These are phyloP conservation scores for Holothuria leucospilota DNA, from an alignment of 53 echinoderm and acorn worm genomes.

Conservation along the genomic window DNA sequence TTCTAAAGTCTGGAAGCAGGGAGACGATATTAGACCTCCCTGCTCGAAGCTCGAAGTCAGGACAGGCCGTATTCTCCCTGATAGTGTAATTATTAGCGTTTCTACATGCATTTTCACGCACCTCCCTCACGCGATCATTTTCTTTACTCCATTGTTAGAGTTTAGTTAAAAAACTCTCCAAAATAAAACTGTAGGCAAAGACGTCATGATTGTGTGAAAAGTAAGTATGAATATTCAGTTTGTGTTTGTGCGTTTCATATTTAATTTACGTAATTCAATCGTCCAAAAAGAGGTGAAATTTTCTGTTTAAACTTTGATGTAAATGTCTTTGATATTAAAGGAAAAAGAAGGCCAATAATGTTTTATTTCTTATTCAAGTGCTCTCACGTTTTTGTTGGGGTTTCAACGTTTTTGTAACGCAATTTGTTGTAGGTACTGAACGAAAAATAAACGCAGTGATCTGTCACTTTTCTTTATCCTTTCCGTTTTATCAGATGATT, in stretches of 20 bases:
- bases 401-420: conserved; percentile 44
- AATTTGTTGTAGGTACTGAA: conserved; percentile 11
- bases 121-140: too few relatives aligned
- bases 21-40: too few relatives aligned
- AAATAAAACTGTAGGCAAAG: too few relatives aligned
- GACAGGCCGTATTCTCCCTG: too few relatives aligned
- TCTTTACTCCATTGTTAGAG: too few relatives aligned
- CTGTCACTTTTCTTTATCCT: background rate
- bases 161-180: too few relatives aligned
- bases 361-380: conserved; percentile 26
- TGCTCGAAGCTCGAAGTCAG: too few relatives aligned
- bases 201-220: background rate
- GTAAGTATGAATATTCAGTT: conserved; percentile 31
- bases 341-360: conserved; percentile 22
- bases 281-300: background rate
- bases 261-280: conserved; percentile 19
- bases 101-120: too few relatives aligned
- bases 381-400: conserved; percentile 35
- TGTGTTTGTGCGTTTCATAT: conserved; percentile 31
- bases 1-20: too few relatives aligned
- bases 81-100: too few relatives aligned
- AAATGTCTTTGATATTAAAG: conserved; percentile 27
- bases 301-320: conserved; percentile 19
- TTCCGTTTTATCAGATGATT: too few relatives aligned
- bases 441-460: conserved; percentile 29